These are phyloP conservation scores for Hemiscyllium ocellatum DNA, from an alignment of 2,113 vertebrate genomes.

Conservation along the genomic window DNA sequence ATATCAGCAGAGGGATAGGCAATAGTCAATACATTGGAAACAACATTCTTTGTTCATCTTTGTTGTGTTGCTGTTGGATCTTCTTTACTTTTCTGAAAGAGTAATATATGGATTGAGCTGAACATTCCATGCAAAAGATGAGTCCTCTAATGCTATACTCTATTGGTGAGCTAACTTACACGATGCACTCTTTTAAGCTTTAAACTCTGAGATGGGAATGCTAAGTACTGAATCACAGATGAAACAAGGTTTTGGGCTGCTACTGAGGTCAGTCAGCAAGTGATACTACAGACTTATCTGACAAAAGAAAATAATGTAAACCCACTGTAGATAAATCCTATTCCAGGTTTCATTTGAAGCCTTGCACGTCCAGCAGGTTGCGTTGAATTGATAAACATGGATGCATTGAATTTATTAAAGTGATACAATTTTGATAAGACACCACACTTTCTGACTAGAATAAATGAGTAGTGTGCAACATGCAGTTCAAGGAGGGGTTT, in stretches of 20 bases:
- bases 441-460: neutral
- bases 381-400: neutral
- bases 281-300: neutral
- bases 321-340: neutral
- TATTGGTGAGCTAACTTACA: neutral
- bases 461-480: neutral
- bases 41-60: neutral
- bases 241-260: neutral
- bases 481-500: neutral
- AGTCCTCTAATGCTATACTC: neutral
- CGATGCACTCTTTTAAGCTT: neutral
- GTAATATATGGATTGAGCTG: neutral
- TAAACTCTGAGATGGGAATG: neutral
- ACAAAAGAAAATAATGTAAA: neutral
- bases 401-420: neutral
- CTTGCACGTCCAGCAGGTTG: neutral
- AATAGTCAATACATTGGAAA: neutral
- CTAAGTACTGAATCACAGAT: neutral
- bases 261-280: too few species aligned
- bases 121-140: neutral
- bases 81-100: neutral
- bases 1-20: neutral
- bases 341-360: constrained; percentile 6
- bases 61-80: neutral
- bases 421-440: neutral